These are phyloP conservation scores for Petrophora chlorosata DNA, from an alignment of 2,888 invertebrate genomes.

Conservation along the genomic window DNA sequence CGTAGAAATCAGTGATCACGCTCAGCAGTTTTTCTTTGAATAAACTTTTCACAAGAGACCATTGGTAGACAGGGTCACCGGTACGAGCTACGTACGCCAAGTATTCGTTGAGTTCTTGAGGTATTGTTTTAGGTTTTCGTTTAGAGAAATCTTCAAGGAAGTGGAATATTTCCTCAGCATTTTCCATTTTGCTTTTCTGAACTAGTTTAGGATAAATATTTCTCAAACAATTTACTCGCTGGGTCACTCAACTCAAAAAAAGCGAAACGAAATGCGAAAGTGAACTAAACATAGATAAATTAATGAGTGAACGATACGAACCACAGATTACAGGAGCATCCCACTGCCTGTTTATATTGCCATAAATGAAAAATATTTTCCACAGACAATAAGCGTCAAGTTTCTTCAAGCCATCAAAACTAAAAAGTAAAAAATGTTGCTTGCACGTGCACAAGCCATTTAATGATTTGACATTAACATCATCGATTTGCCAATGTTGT, in stretches of 20 bases:
- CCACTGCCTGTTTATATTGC: no score
- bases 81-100: constrained; percentile 95
- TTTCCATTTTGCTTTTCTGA: constrained; percentile 85
- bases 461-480: no score
- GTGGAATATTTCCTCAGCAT: constrained; percentile 92
- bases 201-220: neutral
- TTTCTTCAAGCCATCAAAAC: neutral
- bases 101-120: constrained; percentile 94
- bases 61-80: constrained; percentile 96
- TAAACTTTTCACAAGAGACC: constrained; percentile 93
- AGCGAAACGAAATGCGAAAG: no score
- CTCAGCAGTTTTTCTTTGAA: constrained; percentile 93
- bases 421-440: neutral
- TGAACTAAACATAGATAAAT: no score
- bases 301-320: no score
- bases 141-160: constrained; percentile 93
- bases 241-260: no score
- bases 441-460: no score
- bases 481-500: no score
- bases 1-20: constrained; percentile 94
- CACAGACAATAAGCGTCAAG: no score
- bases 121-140: constrained; percentile 90
- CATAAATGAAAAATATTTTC: no score
- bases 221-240: neutral
- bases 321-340: no score